Evolutionary conservation across 2,888 invertebrate genomes (phyloP).

Genomic region (Anthoptus insignis): DNA sequence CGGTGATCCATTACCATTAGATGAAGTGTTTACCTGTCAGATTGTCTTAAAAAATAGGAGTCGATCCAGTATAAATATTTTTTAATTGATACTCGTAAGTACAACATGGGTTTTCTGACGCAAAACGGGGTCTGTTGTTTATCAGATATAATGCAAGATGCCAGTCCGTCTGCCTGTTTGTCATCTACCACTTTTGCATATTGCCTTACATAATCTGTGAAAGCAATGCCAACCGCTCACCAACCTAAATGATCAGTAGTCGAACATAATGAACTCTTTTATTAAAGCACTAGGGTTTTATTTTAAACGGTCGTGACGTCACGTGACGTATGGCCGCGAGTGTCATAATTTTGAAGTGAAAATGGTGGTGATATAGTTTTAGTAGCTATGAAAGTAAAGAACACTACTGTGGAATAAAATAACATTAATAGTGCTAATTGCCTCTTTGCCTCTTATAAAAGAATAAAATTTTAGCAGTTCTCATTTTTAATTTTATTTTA

Average conservation of each 20-base stretch:
- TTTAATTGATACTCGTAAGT: no score
- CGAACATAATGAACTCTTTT: neutral
- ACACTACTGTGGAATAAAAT: no score
- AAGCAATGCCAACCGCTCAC: constrained; percentile 5
- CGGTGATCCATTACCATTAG: no score
- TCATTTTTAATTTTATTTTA: no score
- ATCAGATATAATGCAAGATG: constrained; percentile 3
- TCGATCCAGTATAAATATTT: no score
- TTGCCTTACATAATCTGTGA: constrained; percentile 12
- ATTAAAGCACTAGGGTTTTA: neutral
- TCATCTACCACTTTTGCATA: constrained; percentile 12
- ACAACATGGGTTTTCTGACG: no score
- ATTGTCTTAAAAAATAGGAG: no score
- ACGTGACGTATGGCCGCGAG: neutral
- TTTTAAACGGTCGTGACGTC: neutral
- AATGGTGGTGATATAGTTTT: neutral
- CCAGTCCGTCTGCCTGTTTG: neutral
- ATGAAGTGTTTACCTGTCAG: no score
- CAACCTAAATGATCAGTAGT: neutral
- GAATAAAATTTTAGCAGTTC: no score
- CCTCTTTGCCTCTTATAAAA: no score
- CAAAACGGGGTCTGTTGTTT: no score
- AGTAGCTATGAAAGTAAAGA: neutral
- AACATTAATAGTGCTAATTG: no score
- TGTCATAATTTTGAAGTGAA: constrained; percentile 5